Base-by-base conservation (phyloP, 2,888 invertebrate genomes). In the Ennomos quercinarius region DNA sequence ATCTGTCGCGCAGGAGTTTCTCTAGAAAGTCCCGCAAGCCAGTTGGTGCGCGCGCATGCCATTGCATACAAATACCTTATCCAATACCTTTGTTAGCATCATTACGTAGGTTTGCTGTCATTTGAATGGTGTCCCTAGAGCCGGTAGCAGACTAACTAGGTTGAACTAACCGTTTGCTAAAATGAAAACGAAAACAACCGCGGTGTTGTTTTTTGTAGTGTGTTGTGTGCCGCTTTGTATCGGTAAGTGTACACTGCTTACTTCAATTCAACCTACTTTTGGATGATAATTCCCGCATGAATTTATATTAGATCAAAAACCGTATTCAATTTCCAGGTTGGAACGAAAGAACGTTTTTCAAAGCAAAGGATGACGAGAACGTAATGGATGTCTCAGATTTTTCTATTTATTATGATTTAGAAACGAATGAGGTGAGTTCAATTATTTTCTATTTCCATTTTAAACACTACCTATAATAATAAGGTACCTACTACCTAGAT, bases 11-110 rank as follows among this genome's bases (percentile, higher is more conserved):
- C 86, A 82, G 83, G 86, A 89, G 87, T 93, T 92, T 93, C 93
- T 84, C 78, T 87, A 93, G 93, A 93, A 93, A 93, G 93, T 91
- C 85, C 88, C 86, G 85, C 84, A 84, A 85, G 81, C 75, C 81
- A 84, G 87, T 84, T 77, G 82, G 85, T 6, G 86, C 61, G 76
- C 78, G 84, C 77, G 83, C 85, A 79, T 74, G 73, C 79, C 84
- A 81, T 83, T 86, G 92, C 90, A 91, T 91, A 92, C 91, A 89
- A 92, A 93, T 87, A 78, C 70, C 73, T 72, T 66, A 70, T 38
- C 68, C 70, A 75, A 71, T 81, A 82, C 82, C 84, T 84, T 85
- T 78, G 75, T 78, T 74, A 79, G 78, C 78, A 76, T 81, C 78
- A 76, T 81, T 83, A 83, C 85, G 77, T 80, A 83, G 80, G 83